Evolutionary conservation across 2,113 vertebrate genomes (phyloP).

Genomic region (Paradoxurus hermaphroditus): DNA sequence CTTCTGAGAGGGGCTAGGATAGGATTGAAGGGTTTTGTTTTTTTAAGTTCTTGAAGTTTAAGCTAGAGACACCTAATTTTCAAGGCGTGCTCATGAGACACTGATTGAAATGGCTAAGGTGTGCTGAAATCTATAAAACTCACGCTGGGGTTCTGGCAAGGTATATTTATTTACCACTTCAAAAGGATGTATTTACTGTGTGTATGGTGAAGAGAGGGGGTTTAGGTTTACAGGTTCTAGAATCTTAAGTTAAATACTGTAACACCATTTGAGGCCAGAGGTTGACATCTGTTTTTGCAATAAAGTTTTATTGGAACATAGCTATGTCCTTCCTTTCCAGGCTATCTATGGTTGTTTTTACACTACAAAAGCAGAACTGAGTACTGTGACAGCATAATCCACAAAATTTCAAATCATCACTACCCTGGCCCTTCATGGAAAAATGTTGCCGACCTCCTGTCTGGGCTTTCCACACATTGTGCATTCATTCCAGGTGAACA

Average conservation of each 20-base stretch:
- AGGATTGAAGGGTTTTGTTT: background rate
- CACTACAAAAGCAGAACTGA: rapidly evolving
- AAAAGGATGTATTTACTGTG: background rate
- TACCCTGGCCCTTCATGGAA: background rate
- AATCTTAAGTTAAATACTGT: background rate
- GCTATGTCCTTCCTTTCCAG: rapidly evolving
- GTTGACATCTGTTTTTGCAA: background rate
- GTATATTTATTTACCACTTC: background rate
- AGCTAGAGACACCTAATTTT: background rate
- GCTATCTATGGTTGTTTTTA: background rate
- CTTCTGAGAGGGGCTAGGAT: background rate
- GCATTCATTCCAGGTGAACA: background rate
- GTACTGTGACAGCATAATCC: background rate
- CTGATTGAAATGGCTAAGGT: background rate
- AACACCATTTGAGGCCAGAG: background rate
- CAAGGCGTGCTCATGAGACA: background rate
- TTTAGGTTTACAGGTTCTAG: background rate
- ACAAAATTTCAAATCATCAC: background rate
- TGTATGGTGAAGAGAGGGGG: background rate
- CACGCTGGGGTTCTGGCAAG: background rate
- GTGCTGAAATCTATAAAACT: background rate
- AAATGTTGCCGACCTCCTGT: background rate
- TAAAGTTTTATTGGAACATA: background rate
- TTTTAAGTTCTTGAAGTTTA: background rate
- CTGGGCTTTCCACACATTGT: background rate